A percentile compares a stretch with the other conserved stretches of the same genome.
phyloP scores from a whole-genome alignment of 2,888 invertebrate genomes.

The Slavum lentiscoides region DNA sequence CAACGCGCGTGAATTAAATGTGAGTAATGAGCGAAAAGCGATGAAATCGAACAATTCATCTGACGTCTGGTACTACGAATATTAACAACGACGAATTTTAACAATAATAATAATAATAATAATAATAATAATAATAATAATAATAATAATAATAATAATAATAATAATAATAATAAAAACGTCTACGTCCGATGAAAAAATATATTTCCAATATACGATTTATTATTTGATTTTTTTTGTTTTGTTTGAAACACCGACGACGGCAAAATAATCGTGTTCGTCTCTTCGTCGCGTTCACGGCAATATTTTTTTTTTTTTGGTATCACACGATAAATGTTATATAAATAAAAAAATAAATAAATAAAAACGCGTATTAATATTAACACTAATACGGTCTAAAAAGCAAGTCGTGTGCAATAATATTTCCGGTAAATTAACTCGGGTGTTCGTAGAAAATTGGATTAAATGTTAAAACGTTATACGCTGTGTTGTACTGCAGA shows the following conservation, averaged over 20 bases:
- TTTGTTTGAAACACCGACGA: too few relatives aligned
- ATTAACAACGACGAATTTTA: neutral
- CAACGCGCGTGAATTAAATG: slow-evolving; percentile 26
- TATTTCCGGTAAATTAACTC: slow-evolving; percentile 49
- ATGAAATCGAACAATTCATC: slow-evolving; percentile 9
- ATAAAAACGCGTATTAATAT: neutral
- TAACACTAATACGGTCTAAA: slow-evolving; percentile 2
- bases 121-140: too few relatives aligned
- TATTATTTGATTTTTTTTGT: too few relatives aligned
- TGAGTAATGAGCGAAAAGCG: neutral
- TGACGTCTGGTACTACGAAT: neutral
- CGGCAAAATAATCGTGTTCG: too few relatives aligned
- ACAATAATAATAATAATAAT: too few relatives aligned
- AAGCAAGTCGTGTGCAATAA: slow-evolving; percentile 33
- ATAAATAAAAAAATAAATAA: neutral
- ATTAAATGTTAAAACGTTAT: slow-evolving; percentile 39
- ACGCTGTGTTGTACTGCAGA: neutral
- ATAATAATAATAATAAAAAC: too few relatives aligned
- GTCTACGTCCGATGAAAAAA: too few relatives aligned
- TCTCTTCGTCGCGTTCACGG: too few relatives aligned
- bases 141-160: too few relatives aligned
- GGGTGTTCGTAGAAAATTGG: slow-evolving; percentile 30
- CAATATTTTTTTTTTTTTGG: too few relatives aligned
- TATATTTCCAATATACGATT: too few relatives aligned
- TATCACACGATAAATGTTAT: too few relatives aligned